Conservation (phyloP, 2,797 vertebrate species). For the Xerus rutilus region DNA sequence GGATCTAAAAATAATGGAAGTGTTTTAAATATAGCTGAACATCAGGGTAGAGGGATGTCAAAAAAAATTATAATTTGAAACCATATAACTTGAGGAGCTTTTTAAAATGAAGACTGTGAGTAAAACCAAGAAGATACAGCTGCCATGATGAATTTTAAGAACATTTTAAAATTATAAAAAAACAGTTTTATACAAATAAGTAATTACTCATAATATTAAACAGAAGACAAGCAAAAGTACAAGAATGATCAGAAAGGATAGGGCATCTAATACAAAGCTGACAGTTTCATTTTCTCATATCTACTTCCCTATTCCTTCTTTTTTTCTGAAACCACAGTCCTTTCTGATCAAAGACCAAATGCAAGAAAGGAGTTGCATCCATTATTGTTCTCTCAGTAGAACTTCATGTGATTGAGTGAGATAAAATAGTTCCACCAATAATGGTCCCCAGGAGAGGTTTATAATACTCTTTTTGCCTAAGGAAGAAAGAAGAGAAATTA, state of each 20-base stretch:
- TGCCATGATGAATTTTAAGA: slow-evolving; percentile 31
- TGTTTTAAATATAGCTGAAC: slow-evolving; percentile 48
- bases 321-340: slow-evolving; percentile 28
- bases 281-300: slow-evolving; percentile 6
- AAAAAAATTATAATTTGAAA: slow-evolving; percentile 42
- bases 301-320: slow-evolving; percentile 16
- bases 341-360: slow-evolving; percentile 1
- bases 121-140: slow-evolving; percentile 8
- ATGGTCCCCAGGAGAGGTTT: neutral
- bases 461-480: neutral
- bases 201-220: neutral
- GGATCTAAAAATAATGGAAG: slow-evolving; percentile 12
- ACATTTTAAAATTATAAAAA: slow-evolving; percentile 23
- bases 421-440: neutral
- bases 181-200: slow-evolving; percentile 23
- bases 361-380: neutral
- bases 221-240: slow-evolving; percentile 20
- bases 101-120: neutral
- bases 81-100: slow-evolving; percentile 17
- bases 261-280: neutral
- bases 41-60: slow-evolving; percentile 9
- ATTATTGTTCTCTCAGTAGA: slow-evolving; percentile 19
- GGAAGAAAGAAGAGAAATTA: neutral
- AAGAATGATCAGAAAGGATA: slow-evolving; percentile 40
- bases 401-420: neutral